Evolutionary conservation across 2,797 vertebrate genomes (phyloP).

Genomic region (Thamnophis elegans): DNA sequence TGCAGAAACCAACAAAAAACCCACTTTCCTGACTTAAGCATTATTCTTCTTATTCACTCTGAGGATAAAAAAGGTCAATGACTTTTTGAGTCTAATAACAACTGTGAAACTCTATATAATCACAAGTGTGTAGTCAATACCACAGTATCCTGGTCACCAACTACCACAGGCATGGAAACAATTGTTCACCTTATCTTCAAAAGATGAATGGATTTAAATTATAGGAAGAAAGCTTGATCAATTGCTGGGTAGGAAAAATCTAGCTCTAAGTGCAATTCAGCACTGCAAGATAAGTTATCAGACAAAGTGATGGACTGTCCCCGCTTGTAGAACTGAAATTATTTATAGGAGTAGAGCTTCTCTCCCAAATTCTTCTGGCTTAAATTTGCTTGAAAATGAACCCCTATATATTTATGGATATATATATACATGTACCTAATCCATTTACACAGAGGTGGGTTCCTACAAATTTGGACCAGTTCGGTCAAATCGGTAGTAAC

Average conservation of each 20-base stretch:
- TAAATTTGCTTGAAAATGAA: not conserved
- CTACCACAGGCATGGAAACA: not conserved
- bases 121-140: not conserved
- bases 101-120: not conserved
- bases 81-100: not conserved
- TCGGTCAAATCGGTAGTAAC: too few relatives aligned
- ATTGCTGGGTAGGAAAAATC: not conserved
- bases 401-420: not conserved
- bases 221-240: not conserved
- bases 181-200: not conserved
- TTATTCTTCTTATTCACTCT: not conserved
- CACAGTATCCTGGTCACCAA: not conserved
- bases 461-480: too few relatives aligned
- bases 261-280: not conserved
- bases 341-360: not conserved
- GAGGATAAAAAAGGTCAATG: not conserved
- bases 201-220: not conserved
- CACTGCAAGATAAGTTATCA: not conserved
- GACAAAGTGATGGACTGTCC: not conserved
- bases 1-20: not conserved
- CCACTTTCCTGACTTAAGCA: not conserved
- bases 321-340: not conserved
- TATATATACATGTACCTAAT: not conserved
- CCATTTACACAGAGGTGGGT: not conserved
- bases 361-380: not conserved